These are phyloP conservation scores for Pedionomus torquatus DNA, from an alignment of 2,113 vertebrate species.

Conservation along the genomic window DNA sequence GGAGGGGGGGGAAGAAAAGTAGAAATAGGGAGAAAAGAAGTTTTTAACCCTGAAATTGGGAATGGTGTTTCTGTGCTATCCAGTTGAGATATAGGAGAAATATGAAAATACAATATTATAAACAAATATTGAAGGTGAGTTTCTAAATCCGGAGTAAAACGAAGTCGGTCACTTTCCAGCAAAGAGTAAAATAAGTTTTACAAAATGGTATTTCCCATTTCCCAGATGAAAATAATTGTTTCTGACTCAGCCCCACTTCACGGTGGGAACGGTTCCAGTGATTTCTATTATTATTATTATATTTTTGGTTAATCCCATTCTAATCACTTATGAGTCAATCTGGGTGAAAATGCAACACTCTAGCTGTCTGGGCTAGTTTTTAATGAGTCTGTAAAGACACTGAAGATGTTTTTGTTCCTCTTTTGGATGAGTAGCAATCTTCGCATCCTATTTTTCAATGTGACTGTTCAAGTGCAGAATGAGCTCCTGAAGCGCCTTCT, in stretches of 20 bases:
- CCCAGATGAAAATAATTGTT: constrained; percentile 19
- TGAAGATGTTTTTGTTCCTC: not conserved
- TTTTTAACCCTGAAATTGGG: not conserved
- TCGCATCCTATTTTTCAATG: not conserved
- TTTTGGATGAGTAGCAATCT: not conserved
- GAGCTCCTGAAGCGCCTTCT: not conserved
- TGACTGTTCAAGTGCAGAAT: not conserved
- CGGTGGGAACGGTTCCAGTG: not conserved
- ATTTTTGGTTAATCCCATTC: constrained; percentile 17
- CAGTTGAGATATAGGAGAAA: accelerated
- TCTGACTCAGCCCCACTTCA: constrained; percentile 34
- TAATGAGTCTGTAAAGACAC: not conserved
- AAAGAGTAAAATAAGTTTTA: not conserved
- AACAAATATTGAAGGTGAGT: accelerated
- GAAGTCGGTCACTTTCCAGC: not conserved
- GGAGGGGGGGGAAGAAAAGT: not conserved
- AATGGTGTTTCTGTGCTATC: not conserved
- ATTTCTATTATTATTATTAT: not conserved
- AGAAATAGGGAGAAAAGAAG: not conserved
- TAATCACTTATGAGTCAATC: constrained; percentile 42
- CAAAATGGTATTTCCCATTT: not conserved
- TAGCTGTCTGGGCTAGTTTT: constrained; percentile 44
- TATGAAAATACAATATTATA: not conserved
- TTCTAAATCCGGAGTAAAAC: not conserved
- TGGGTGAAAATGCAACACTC: not conserved